Conservation (phyloP, 1,140 invertebrate genomes). For the Phocides pigmalion region DNA sequence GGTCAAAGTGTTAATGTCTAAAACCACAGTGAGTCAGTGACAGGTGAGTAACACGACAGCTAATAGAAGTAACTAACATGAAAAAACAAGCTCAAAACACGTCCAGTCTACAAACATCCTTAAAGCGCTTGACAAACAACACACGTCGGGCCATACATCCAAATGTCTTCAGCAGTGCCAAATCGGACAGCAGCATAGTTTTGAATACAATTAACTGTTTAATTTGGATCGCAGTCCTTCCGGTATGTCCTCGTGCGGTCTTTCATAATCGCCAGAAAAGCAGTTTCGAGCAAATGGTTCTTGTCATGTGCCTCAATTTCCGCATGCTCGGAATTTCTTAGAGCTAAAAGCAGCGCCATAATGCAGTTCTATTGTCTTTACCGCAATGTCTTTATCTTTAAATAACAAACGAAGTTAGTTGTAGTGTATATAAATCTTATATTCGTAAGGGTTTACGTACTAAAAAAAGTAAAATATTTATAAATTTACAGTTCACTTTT, state of each 20-base stretch:
- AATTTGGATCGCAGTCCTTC: slow-evolving; percentile 36
- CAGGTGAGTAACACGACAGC: too few relatives aligned
- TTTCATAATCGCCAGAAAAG: slow-evolving; percentile 24
- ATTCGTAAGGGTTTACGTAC: too few relatives aligned
- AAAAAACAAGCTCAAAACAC: neutral
- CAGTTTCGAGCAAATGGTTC: slow-evolving; percentile 17
- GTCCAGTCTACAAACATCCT: slow-evolving; percentile 3
- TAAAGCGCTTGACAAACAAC: slow-evolving; percentile 39
- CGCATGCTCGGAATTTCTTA: slow-evolving; percentile 11
- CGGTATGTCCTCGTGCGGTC: slow-evolving; percentile 9
- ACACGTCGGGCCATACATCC: slow-evolving; percentile 36
- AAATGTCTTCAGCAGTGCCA: slow-evolving; percentile 40
- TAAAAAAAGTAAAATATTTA: too few relatives aligned
- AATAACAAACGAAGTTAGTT: neutral
- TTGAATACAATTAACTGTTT: slow-evolving; percentile 43
- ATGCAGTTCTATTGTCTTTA: slow-evolving; percentile 15
- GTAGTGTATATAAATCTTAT: too few relatives aligned
- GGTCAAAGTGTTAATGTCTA: too few relatives aligned
- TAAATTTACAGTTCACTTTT: too few relatives aligned
- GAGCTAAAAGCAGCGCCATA: neutral
- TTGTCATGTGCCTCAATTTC: slow-evolving; percentile 6
- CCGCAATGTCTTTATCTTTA: neutral
- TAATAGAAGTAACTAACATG: too few relatives aligned
- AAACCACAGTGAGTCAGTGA: too few relatives aligned
- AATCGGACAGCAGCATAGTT: slow-evolving; percentile 40